phyloP scores from a whole-genome alignment of 2,797 vertebrate species.

The Thunnus albacares region DNA sequence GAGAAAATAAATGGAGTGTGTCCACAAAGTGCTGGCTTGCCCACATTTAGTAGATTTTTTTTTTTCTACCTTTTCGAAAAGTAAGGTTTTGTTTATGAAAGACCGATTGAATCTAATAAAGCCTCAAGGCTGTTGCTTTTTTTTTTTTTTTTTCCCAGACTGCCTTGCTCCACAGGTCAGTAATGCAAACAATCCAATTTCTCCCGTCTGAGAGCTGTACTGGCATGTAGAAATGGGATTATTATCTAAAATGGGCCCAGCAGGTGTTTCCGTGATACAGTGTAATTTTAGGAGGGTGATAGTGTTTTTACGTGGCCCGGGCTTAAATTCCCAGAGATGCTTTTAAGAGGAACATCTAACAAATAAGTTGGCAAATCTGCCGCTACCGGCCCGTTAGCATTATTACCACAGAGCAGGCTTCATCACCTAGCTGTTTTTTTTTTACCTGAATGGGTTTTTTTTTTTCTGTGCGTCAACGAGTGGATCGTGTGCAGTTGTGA shows the following conservation, averaged over 20 bases:
- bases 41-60: slow-evolving; percentile 71
- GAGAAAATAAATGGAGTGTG: slow-evolving; percentile 85
- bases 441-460: slow-evolving; percentile 3
- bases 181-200: slow-evolving; percentile 83
- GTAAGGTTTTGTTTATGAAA: slow-evolving; percentile 82
- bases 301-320: slow-evolving; percentile 22
- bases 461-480: background rate
- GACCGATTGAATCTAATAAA: slow-evolving; percentile 80
- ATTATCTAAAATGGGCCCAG: slow-evolving; percentile 78
- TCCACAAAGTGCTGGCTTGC: slow-evolving; percentile 77
- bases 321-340: slow-evolving; percentile 67
- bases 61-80: slow-evolving; percentile 64
- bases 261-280: slow-evolving; percentile 70
- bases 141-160: slow-evolving; percentile 47
- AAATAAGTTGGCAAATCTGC: slow-evolving; percentile 55
- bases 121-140: slow-evolving; percentile 72
- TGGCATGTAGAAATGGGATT: slow-evolving; percentile 78
- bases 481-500: background rate
- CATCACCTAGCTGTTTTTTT: slow-evolving; percentile 15
- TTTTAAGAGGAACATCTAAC: slow-evolving; percentile 60
- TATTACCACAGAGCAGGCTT: slow-evolving; percentile 32
- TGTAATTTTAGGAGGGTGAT: slow-evolving; percentile 62
- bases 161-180: slow-evolving; percentile 80
- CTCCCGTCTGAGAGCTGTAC: slow-evolving; percentile 62
- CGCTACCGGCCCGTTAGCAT: slow-evolving; percentile 47